Evolutionary conservation across 2,113 vertebrate genomes (phyloP).

Genomic region (Collichthys lucidus): DNA sequence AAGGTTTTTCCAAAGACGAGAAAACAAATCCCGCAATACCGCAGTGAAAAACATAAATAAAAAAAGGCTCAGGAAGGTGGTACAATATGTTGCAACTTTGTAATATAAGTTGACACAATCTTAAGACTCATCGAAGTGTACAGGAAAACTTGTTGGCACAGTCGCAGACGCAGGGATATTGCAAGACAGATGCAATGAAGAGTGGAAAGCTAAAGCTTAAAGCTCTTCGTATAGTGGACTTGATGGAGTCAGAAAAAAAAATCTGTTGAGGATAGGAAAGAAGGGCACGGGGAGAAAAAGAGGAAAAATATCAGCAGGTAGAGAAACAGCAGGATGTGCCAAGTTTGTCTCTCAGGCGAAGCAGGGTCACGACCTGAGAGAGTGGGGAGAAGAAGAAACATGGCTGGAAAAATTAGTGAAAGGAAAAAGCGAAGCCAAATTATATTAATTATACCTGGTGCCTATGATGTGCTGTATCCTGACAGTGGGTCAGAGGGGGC

Average conservation of each 20-base stretch:
- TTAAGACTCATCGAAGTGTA: constrained; percentile 40
- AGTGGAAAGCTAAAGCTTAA: constrained; percentile 8
- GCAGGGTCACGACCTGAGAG: background rate
- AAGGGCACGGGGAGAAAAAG: constrained; percentile 9
- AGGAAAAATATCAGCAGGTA: constrained; percentile 12
- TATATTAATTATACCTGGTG: background rate
- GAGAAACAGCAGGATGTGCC: constrained; percentile 22
- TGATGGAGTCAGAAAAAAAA: constrained; percentile 36
- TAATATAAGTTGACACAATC: constrained; percentile 49
- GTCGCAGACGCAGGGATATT: constrained; percentile 34
- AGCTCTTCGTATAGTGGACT: constrained; percentile 19
- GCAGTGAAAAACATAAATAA: constrained; percentile 1
- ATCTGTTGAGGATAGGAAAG: constrained; percentile 31
- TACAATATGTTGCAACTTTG: constrained; percentile 10
- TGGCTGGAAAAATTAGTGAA: background rate
- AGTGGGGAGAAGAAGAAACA: background rate
- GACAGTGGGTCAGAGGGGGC: background rate
- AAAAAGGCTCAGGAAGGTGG: background rate
- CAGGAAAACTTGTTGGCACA: constrained; percentile 26
- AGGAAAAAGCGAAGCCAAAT: background rate
- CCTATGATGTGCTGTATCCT: background rate
- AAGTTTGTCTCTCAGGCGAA: constrained; percentile 11
- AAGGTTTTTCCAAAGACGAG: background rate
- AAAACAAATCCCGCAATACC: constrained; percentile 16
- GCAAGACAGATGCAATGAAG: constrained; percentile 53